Evolutionary conservation across 2,888 invertebrate species (phyloP), one percentile per base, ranked within the genome.

Genomic region (Drosophila lacicola): DNA sequence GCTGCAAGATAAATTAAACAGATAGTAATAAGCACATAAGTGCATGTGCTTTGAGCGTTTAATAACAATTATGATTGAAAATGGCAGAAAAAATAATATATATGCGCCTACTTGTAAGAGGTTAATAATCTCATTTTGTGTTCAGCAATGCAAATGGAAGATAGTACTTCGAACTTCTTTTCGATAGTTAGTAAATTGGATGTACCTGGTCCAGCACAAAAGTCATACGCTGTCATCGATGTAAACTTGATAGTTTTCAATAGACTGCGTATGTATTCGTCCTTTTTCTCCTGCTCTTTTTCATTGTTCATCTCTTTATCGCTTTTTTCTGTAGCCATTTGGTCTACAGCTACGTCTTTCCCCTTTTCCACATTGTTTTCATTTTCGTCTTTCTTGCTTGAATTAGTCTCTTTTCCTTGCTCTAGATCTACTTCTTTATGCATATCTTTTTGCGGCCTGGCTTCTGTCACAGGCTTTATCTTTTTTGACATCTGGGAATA

Each of bases 171-270:
- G 39, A 55, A 80, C 25, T 80, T 80, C 44, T 47, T 47, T 17
- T 81, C 54, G 3, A 58, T 21, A n/a, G 45, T 42, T 17, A 80
- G 25, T 14, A 80, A 39, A 19, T 65, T 34, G 1, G 80, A 81
- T 6, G 8, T 17, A 8, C 79, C 80, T 5, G 80, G 80, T n/a
- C 82, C 80, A n/a, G 64, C 34, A 44, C 67, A 66, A 45, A 80
- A 80, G n/a, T 80, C 75, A 41, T 63, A 75, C 1, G 79, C 21
- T 6, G 51, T 33, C 80, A 80, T 80, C 4, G 62, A 60, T 6
- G 37, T 53, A 45, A 81, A 78, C 8, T 57, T 47, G 0, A 80
- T 65, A 9, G 62, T 54, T 13, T 61, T 54, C 11, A 80, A 36
- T 11, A 80, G 41, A n/a, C 50, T 69, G 1, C 3, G 2, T 11